Conservation (phyloP, 1,140 invertebrate species). For the Drosophila melanica region DNA sequence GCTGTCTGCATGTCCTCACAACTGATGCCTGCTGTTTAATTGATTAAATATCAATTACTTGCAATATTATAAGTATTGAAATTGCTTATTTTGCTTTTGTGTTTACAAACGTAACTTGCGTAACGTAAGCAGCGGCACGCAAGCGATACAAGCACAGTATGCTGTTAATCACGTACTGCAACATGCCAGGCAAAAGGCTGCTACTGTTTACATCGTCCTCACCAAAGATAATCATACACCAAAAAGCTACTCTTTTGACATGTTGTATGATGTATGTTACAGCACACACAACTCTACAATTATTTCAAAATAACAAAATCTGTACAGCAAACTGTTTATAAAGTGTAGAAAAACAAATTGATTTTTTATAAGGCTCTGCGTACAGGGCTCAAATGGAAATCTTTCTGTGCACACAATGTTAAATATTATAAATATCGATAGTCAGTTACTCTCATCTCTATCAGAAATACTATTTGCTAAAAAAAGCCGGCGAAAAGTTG, state of each 20-base stretch:
- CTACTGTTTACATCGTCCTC: no score
- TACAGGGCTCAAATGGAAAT: not conserved
- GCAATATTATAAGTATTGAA: not conserved
- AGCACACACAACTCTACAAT: no score
- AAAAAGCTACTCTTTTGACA: no score
- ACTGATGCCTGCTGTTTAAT: no score
- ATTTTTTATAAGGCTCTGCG: not conserved
- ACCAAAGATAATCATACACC: no score
- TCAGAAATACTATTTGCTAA: slow-evolving; percentile 23
- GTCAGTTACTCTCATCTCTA: slow-evolving; percentile 12
- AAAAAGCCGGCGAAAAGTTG: slow-evolving; percentile 48
- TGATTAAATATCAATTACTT: no score
- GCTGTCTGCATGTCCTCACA: slow-evolving; percentile 10
- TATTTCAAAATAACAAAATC: no score
- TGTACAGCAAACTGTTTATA: no score
- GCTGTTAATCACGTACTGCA: not conserved
- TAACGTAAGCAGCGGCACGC: slow-evolving; percentile 6
- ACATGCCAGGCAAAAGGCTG: no score
- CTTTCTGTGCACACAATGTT: not conserved
- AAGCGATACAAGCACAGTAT: slow-evolving; percentile 1
- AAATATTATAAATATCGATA: slow-evolving; percentile 17
- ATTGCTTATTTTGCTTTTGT: not conserved
- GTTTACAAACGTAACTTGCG: slow-evolving; percentile 28
- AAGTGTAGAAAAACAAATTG: no score
- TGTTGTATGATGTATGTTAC: no score